These are phyloP conservation scores for Cyclophora albipunctata DNA, from an alignment of 2,888 invertebrate genomes.

Conservation along the genomic window DNA sequence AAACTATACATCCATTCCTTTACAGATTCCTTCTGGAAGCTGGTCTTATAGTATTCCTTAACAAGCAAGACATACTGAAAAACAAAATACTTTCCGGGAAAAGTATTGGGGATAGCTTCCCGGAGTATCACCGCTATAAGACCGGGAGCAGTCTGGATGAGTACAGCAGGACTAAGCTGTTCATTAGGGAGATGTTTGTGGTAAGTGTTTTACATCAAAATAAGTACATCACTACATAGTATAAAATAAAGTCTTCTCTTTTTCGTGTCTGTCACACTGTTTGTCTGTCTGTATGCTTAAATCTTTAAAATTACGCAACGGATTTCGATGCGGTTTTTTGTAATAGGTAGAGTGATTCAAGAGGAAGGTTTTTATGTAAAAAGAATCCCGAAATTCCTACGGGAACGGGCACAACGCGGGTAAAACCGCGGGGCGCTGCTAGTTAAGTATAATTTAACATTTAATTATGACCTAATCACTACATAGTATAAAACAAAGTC, in stretches of 20 bases:
- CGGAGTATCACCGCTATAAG: conserved; percentile 75
- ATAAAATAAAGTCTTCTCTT: conserved; percentile 1
- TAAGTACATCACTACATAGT: not conserved
- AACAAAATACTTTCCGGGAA: conserved; percentile 81
- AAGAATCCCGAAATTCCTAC: too few relatives aligned
- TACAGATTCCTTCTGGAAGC: conserved; percentile 82
- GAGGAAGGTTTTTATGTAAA: too few relatives aligned
- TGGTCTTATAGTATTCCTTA: conserved; percentile 86
- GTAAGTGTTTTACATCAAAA: conserved; percentile 47
- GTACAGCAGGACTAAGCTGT: conserved; percentile 79
- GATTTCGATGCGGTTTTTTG: too few relatives aligned
- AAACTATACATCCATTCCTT: not conserved
- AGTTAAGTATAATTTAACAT: too few relatives aligned
- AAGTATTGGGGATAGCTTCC: conserved; percentile 79
- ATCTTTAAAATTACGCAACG: too few relatives aligned
- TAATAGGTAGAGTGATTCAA: too few relatives aligned
- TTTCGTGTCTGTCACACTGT: too few relatives aligned
- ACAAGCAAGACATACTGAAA: conserved; percentile 86
- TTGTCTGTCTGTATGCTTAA: too few relatives aligned
- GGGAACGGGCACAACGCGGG: too few relatives aligned
- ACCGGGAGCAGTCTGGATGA: conserved; percentile 72
- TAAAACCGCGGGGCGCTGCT: too few relatives aligned
- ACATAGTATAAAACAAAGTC: too few relatives aligned
- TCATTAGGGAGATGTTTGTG: conserved; percentile 79
- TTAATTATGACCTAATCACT: too few relatives aligned